Evolutionary conservation across 2,797 vertebrate genomes (phyloP).

Genomic region (Poliocrania exsul): DNA sequence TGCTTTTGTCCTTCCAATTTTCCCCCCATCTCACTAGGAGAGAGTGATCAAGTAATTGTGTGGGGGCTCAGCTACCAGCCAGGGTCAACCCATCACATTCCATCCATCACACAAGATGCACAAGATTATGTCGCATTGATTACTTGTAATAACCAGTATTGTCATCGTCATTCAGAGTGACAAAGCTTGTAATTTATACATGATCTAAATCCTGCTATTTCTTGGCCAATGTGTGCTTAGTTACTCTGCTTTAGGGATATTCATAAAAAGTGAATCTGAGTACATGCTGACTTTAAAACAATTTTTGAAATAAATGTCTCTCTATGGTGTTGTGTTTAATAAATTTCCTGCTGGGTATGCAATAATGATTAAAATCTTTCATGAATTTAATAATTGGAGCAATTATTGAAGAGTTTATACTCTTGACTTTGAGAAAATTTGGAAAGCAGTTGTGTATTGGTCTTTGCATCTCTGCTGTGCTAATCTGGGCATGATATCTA

Average conservation of each 20-base stretch:
- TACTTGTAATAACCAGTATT: background rate
- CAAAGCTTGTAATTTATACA: background rate
- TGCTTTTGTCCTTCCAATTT: background rate
- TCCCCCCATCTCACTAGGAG: fast-evolving
- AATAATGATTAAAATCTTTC: background rate
- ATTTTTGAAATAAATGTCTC: background rate
- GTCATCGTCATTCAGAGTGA: background rate
- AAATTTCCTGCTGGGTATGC: background rate
- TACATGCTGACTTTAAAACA: background rate
- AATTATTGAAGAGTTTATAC: background rate
- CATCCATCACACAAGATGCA: background rate
- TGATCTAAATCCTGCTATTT: background rate
- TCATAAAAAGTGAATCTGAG: background rate
- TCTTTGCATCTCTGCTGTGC: background rate
- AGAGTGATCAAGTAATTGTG: background rate
- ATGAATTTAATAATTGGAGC: background rate
- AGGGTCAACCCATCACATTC: background rate
- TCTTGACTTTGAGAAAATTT: background rate
- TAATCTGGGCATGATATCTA: background rate
- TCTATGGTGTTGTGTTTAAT: background rate
- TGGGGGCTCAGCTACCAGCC: background rate
- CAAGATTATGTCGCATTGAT: background rate
- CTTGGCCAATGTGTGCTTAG: background rate
- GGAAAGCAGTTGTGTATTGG: background rate
- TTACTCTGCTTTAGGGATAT: background rate